Percentiles rank a stretch among this genome's conserved stretches.
phyloP scores from a whole-genome alignment of 2,797 vertebrate species.

The Chloroceryle amazona region DNA sequence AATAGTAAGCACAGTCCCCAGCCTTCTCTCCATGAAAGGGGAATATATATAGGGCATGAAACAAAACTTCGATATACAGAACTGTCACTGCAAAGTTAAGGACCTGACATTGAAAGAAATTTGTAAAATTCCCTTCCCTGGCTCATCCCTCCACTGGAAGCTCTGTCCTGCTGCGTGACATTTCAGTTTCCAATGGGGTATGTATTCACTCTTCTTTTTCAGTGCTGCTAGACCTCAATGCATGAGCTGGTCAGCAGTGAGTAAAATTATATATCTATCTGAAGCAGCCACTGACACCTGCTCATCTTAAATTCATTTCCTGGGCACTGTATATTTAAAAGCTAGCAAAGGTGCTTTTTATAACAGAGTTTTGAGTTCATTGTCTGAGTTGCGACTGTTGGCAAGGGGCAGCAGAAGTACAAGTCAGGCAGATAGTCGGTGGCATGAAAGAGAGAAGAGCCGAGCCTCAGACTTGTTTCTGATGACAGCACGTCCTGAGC shows the following conservation, averaged over 20 bases:
- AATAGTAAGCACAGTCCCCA: conserved; percentile 76
- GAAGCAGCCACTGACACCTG: not conserved
- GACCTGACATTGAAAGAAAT: conserved; percentile 73
- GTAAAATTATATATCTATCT: not conserved
- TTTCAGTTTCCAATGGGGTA: conserved; percentile 1
- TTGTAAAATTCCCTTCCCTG: conserved; percentile 64
- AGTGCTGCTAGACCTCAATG: not conserved
- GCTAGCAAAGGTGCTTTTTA: not conserved
- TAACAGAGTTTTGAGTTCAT: not conserved
- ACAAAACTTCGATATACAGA: conserved; percentile 63
- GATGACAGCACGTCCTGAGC: conserved; percentile 19
- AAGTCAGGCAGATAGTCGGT: not conserved
- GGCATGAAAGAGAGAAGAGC: not conserved
- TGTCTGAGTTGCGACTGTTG: not conserved
- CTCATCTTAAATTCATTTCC: not conserved
- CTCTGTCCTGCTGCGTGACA: not conserved
- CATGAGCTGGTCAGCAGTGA: not conserved
- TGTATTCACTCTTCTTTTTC: not conserved
- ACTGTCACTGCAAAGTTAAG: conserved; percentile 65
- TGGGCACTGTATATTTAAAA: not conserved
- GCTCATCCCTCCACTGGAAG: not conserved
- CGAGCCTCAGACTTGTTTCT: not conserved
- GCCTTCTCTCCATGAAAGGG: conserved; percentile 63
- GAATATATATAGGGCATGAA: conserved; percentile 68
- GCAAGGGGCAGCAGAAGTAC: not conserved